Base-by-base conservation (phyloP, 2,797 vertebrate species). In the Centropyge bicolor region DNA sequence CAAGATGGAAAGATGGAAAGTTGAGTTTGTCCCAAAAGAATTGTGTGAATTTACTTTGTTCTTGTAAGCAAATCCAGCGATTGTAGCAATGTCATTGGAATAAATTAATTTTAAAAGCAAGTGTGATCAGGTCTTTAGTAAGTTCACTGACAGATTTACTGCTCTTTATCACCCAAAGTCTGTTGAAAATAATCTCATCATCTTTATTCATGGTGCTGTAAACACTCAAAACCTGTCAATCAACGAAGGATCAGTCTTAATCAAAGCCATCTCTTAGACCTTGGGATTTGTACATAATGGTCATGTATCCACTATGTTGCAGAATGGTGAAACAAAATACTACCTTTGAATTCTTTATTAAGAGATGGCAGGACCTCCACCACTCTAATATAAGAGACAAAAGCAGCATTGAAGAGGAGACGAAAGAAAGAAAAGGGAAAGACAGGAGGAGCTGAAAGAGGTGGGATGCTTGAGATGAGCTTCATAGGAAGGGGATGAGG, bases 401-500 rank as follows among this genome's bases (percentile, higher is more conserved):
- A 91, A 89, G 89, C 82, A 35, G 83, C 88, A 91, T 86, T 93
- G 84, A 89, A 27, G 56, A 56, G 46, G 6, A 66, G 60, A 19
- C 56, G 60, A 70, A 31, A 31, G 27, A 31, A 31, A 31, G 27
- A 31, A 31, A 31, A 61, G 16, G 20, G 24, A 51, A 60, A 16
- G 36, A 77, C 59, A 63, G 61, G 61, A 68, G 74, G 67, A 75
- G 71, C 48, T 86, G 75, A 83, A 74, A 77, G 82, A 85, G 60
- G 71, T 57, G 76, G 67, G 82, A 82, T 70, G 86, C 75, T 83
- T 86, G 85, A 83, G 87, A 87, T 81, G 88, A 83, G 83, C 88
- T 91, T 89, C 83, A 90, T 80, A 76, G 81, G 65, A 74, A 88
- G 85, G 86, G 80, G 84, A 91, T 86, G 89, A 89, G 81, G 78